Evolutionary conservation across 2,113 vertebrate genomes (phyloP).

Genomic region (Carassius carassius): DNA sequence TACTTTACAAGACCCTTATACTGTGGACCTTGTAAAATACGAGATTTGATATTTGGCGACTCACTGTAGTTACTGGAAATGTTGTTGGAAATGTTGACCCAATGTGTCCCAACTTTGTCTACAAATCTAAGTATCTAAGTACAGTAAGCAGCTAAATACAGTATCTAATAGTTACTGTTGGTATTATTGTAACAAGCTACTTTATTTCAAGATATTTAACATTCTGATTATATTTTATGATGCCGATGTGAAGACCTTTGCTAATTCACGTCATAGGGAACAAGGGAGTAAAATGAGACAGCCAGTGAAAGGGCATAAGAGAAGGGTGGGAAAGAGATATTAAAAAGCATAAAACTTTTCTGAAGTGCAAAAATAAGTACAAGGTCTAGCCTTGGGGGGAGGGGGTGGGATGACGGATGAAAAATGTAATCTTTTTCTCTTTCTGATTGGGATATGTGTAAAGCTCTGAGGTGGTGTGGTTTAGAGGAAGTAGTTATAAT

Average conservation of each 20-base stretch:
- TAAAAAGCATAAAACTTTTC: slow-evolving; percentile 1
- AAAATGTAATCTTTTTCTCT: slow-evolving; percentile 25
- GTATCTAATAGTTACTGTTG: background rate
- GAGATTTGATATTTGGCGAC: background rate
- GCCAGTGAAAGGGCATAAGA: background rate
- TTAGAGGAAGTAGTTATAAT: slow-evolving; percentile 33
- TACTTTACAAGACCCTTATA: slow-evolving; percentile 15
- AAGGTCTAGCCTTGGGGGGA: background rate
- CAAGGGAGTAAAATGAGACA: background rate
- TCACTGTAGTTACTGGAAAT: background rate
- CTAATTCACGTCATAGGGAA: background rate
- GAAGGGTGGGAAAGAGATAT: slow-evolving; percentile 8
- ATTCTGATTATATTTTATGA: background rate
- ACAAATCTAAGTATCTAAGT: background rate
- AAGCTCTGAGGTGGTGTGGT: slow-evolving; percentile 29
- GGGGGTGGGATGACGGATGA: background rate
- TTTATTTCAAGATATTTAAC: background rate
- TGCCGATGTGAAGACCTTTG: no score
- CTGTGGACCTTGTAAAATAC: background rate
- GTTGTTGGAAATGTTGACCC: background rate
- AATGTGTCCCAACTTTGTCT: background rate
- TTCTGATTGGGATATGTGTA: slow-evolving; percentile 34
- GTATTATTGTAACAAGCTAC: background rate
- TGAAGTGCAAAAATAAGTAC: slow-evolving; percentile 21
- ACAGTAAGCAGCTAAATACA: background rate